Evolutionary conservation across 2,888 invertebrate species (phyloP), one percentile per base, ranked within the genome.

Genomic region (Sinotaia quadrata): DNA sequence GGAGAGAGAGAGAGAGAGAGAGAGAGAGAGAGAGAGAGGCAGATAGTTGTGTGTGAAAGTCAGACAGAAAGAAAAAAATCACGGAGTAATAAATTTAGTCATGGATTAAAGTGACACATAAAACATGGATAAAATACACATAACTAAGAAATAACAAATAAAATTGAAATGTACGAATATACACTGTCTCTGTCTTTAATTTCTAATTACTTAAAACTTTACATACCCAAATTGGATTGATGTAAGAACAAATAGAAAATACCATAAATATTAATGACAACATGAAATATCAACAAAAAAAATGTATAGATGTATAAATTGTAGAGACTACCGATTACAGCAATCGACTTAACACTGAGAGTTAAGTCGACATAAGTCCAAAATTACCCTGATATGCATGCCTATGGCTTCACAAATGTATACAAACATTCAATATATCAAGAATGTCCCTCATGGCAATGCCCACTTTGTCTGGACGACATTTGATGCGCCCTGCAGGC

Each of bases 1-100:
- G 24, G 49, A 49, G 49, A 49, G 49, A 49, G 49, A 49, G 49
- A 49, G 49, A 49, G 49, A 49, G 49, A 49, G 49, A 49, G 49
- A 49, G 49, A 49, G 49, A 49, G 49, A 49, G n/a, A 49, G 49
- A 49, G 10, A 10, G 49, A 10, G n/a, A 49, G n/a, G 7, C n/a
- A 10, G 10, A 18, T 41, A 12, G 41, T 41, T 41, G 41, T 41
- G 10, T 41, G 10, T 15, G 41, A 18, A 18, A 49, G 49, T 7
- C n/a, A n/a, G 49, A 49, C 7, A 49, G 49, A 49, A 5, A 49
- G 49, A 49, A 49, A 24, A 49, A 5, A 49, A 24, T 21, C 8
- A 49, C 10, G 4, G 24, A 7, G 5, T 21, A 49, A 49, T 49
- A 10, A 49, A 10, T 21, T 49, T 21, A 10, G 24, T 49, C 5